These are phyloP conservation scores for Lasioglossum albipes DNA, from an alignment of 1,140 invertebrate genomes.

Conservation along the genomic window DNA sequence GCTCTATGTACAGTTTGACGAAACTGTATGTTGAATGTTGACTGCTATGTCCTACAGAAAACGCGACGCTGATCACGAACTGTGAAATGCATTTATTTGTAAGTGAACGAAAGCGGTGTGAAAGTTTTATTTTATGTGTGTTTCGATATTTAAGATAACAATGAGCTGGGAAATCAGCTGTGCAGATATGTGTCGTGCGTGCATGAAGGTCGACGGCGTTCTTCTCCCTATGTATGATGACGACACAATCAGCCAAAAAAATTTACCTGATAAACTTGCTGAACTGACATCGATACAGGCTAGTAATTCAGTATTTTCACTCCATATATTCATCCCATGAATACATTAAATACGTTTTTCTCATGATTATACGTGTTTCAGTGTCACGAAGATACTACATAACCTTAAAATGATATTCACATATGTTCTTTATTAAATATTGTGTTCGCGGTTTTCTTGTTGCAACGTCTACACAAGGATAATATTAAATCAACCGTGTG, in stretches of 20 bases:
- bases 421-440: neutral
- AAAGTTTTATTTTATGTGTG: conserved; percentile 9
- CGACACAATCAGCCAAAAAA: conserved; percentile 61
- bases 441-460: neutral
- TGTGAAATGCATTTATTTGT: conserved; percentile 42
- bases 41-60: conserved; percentile 12
- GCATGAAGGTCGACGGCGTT: conserved; percentile 73
- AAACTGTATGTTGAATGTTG: conserved; percentile 6
- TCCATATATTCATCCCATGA: neutral
- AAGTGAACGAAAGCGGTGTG: neutral
- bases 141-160: conserved; percentile 36
- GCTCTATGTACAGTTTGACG: conserved; percentile 16
- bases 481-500: neutral
- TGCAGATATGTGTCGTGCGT: conserved; percentile 74
- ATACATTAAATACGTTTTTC: neutral
- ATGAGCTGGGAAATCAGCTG: conserved; percentile 72
- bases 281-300: conserved; percentile 74
- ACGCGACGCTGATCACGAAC: conserved; percentile 36
- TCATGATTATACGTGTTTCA: neutral
- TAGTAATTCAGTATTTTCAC: conserved; percentile 39
- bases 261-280: conserved; percentile 71
- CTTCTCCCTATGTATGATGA: conserved; percentile 74
- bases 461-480: neutral
- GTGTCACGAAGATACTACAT: neutral
- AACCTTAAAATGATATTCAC: conserved; percentile 28